Conservation (phyloP, 2,797 vertebrate species). For the Pseudochirops cupreus region DNA sequence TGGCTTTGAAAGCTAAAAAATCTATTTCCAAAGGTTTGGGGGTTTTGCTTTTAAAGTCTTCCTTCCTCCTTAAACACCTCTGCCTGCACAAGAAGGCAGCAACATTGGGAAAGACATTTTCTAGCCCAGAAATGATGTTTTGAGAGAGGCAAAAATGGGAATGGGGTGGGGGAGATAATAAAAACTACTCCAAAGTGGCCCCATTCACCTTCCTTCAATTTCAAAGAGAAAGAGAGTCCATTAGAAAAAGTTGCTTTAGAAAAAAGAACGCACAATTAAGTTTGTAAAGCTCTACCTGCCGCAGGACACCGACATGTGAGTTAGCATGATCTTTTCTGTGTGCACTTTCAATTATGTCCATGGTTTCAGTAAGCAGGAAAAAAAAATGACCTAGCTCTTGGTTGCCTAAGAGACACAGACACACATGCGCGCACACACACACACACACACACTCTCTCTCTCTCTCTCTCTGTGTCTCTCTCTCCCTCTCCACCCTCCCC, state of each 20-base stretch:
- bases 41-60: constrained; percentile 14
- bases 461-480: not conserved
- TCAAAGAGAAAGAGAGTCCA: constrained; percentile 13
- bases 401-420: constrained; percentile 17
- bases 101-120: constrained; percentile 14
- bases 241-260: not conserved
- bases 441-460: no score
- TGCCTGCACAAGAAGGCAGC: not conserved
- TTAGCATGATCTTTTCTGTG: not conserved
- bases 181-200: constrained; percentile 17
- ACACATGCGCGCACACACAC: no score
- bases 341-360: constrained; percentile 10
- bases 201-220: constrained; percentile 27
- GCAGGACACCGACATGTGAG: not conserved
- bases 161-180: constrained; percentile 2
- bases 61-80: not conserved
- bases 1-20: not conserved
- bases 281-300: not conserved
- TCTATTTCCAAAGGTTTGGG: not conserved
- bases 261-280: not conserved
- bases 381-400: not conserved
- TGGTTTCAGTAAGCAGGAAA: constrained; percentile 51
- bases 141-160: not conserved
- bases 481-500: no score
- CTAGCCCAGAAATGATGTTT: constrained; percentile 45